Conservation (phyloP, 2,113 vertebrate genomes). For the Rhinolophus ferrumequinum region DNA sequence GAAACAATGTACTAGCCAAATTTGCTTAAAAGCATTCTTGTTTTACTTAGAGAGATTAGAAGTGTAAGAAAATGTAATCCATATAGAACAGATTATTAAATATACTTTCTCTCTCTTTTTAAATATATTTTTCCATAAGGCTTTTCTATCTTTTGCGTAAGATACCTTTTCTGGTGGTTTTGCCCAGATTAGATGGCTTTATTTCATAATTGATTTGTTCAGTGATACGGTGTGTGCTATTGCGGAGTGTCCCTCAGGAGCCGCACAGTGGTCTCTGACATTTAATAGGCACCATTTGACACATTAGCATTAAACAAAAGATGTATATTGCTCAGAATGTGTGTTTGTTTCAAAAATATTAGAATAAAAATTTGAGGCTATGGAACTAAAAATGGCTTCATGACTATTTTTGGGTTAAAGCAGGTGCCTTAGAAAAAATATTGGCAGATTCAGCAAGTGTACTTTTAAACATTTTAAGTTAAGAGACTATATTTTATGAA, state of each 20-base stretch:
- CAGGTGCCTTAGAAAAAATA: constrained; percentile 64
- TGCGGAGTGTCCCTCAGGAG: constrained; percentile 82
- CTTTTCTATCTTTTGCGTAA: constrained; percentile 72
- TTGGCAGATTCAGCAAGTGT: constrained; percentile 54
- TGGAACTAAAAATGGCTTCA: constrained; percentile 81
- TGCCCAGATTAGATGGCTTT: constrained; percentile 74
- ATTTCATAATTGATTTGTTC: constrained; percentile 78
- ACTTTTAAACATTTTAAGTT: constrained; percentile 57
- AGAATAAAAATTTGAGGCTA: constrained; percentile 73
- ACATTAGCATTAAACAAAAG: constrained; percentile 78
- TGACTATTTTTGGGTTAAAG: constrained; percentile 77
- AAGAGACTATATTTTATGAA: constrained; percentile 36
- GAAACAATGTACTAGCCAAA: constrained; percentile 72
- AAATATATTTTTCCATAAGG: constrained; percentile 58
- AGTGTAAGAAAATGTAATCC: constrained; percentile 66
- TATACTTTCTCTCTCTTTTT: constrained; percentile 49
- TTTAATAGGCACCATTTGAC: constrained; percentile 73
- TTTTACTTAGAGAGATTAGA: constrained; percentile 68
- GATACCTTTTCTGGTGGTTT: constrained; percentile 53
- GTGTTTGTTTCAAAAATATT: constrained; percentile 82
- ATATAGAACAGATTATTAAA: constrained; percentile 69
- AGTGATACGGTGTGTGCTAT: constrained; percentile 78
- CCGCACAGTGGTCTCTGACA: constrained; percentile 72
- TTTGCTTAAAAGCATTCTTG: constrained; percentile 78
- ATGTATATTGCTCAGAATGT: constrained; percentile 72